Evolutionary conservation across 2,113 vertebrate genomes (phyloP), one percentile per base, ranked within the genome.

Genomic region (Lagopus leucura): DNA sequence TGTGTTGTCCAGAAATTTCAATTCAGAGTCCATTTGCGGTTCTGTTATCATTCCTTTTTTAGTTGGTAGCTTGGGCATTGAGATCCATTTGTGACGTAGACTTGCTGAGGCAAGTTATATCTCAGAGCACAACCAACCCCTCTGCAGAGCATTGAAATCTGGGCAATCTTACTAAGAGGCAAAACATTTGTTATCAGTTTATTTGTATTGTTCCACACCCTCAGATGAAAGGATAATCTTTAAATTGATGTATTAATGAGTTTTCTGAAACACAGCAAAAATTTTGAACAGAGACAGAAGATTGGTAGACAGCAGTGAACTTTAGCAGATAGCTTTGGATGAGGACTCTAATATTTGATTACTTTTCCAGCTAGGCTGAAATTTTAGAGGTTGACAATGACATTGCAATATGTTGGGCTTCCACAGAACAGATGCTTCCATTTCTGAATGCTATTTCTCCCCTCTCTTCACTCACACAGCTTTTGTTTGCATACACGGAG

Each of bases 401-500:
- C 82, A 18, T 9, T 60, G 50, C 52, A 71, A 57, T 91, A 92
- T 54, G 43, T 86, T 54, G 27, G 43, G 52, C 38, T 38, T 86
- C 67, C 57, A 64, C 81, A 36, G 52, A 94, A 67, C 95, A 92
- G 92, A 90, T 61, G 69, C 91, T 80, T 34, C 85, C 73, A 50
- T 88, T 84, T 85, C 87, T 65, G 65, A 82, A 4, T 67, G 54
- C 71, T 60, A 0, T 27, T 85, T 60, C 67, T 82, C 73, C 48
- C 50, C 58, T 55, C 57, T 82, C 43, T 78, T 85, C 82, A 11
- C 82, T 78, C 38, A 1, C 57, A n/a, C 34, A 36, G 87, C 79
- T 89, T 92, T 82, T 95, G 72, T 95, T 92, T 93, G 76, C 57
- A 83, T 58, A 78, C 81, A 75, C 50, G 10, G 50, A 11, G 50